These are phyloP conservation scores for Deilephila elpenor DNA, from an alignment of 2,888 invertebrate species.

Conservation along the genomic window DNA sequence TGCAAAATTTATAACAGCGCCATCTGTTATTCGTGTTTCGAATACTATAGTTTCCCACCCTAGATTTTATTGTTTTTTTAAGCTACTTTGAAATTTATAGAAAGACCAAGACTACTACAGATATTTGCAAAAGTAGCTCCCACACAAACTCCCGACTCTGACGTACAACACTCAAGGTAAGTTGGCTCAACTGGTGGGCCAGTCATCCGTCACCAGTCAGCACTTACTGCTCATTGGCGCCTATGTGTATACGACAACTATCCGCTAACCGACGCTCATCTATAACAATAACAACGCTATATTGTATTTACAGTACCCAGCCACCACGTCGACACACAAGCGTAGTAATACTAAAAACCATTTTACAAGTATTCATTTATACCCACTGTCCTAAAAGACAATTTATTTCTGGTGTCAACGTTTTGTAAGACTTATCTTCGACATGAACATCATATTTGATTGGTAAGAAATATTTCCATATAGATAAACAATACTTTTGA, in stretches of 20 bases:
- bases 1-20: conserved; percentile 5
- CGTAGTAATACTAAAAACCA: conserved; percentile 20
- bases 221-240: conserved; percentile 58
- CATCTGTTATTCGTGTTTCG: background rate
- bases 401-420: too few species aligned
- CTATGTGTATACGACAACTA: conserved; percentile 62
- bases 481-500: too few species aligned
- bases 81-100: background rate
- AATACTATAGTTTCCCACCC: background rate
- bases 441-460: too few species aligned
- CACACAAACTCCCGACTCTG: background rate
- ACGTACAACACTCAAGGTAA: background rate
- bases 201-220: conserved; percentile 26
- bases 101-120: background rate
- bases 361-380: background rate
- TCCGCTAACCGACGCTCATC: conserved; percentile 53
- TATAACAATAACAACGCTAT: conserved; percentile 58
- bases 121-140: conserved; percentile 21
- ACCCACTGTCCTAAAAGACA: too few species aligned
- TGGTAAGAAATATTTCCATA: too few species aligned
- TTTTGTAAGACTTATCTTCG: too few species aligned
- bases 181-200: too few species aligned
- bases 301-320: conserved; percentile 37
- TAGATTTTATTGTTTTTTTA: background rate
- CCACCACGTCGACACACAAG: conserved; percentile 38